Base-by-base conservation (phyloP, 2,888 invertebrate species). In the Tubiluchus corallicola region DNA sequence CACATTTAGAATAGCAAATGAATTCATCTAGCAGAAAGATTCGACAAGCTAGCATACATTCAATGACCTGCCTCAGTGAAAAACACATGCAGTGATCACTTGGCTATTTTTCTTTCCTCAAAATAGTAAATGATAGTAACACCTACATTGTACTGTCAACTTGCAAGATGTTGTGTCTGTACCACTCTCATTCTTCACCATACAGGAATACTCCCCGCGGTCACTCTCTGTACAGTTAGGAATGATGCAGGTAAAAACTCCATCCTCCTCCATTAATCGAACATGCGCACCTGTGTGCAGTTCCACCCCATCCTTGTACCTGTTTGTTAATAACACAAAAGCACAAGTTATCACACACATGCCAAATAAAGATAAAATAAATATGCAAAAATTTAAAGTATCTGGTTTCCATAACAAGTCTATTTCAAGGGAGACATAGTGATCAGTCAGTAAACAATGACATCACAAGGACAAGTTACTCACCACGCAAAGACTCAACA, bases 131-230 rank as follows among this genome's bases (percentile, higher is more conserved):
- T 29, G n/a, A 29, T 29, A 29, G 29, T 29, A 9, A 39, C 55
- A 37, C 51, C 75, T 62, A 79, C 80, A 76, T 63, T 88, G 88
- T 51, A 96, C 85, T 68, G 82, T 85, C 5, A 96, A 72, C 53
- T 82, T 75, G 42, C 82, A 79, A 15, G 82, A 79, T 46, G 88
- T 88, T 50, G 82, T 77, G 3, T 87, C 84, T 53, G 80, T 77
- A 37, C 98, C 98, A 38, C 92, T 75, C 9, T 81, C 75, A 66
- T 98, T 99, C 59, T 79, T 76, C 1, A 96, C 82, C 60, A 96
- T 92, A 61, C 96, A 96, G 0, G 85, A 87, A 67, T 88, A 94
- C 59, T 90, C 88, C 13, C 90, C 94, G 53, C 84, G 87, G 64
- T 99, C 98, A 3, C 79, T 78, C 48, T 87, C 81, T 55, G 79